A percentile compares a stretch with the other conserved stretches of the same genome.
Evolutionary conservation across 2,113 vertebrate species (phyloP).

Genomic region (Zootoca vivipara): DNA sequence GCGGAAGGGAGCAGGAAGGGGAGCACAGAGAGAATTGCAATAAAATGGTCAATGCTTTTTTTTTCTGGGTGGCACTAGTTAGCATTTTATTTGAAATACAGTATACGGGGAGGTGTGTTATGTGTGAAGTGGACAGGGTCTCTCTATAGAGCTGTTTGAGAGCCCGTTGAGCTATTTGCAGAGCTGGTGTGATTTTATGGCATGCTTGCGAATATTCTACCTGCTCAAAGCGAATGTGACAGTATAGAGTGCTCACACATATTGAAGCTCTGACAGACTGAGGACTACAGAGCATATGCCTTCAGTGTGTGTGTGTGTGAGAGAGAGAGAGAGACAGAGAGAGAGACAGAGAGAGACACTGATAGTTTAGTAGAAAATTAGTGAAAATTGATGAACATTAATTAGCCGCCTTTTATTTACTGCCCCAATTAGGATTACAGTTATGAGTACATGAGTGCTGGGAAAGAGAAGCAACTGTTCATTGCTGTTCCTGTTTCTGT

Average conservation of each 20-base stretch:
- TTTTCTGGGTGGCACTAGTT: neutral
- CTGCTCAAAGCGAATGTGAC: neutral
- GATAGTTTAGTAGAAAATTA: neutral
- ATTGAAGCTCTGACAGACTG: neutral
- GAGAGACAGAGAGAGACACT: too few relatives aligned
- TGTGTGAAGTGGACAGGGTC: neutral
- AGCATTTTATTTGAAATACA: constrained; percentile 12
- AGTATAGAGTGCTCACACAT: neutral
- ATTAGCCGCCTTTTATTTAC: neutral
- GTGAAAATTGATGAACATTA: neutral
- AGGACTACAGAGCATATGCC: neutral
- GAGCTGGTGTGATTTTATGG: neutral
- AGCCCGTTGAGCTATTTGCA: neutral
- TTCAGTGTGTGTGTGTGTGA: neutral
- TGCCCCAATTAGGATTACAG: neutral
- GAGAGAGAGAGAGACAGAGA: too few relatives aligned
- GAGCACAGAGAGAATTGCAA: neutral
- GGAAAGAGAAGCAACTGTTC: neutral
- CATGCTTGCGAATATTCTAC: neutral
- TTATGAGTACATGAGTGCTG: neutral
- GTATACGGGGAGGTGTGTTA: neutral
- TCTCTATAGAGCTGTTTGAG: neutral
- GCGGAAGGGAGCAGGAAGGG: neutral
- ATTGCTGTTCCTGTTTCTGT: neutral
- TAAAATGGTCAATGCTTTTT: neutral